These are phyloP conservation scores for Saccopteryx bilineata DNA, from an alignment of 2,113 vertebrate genomes.

Conservation along the genomic window DNA sequence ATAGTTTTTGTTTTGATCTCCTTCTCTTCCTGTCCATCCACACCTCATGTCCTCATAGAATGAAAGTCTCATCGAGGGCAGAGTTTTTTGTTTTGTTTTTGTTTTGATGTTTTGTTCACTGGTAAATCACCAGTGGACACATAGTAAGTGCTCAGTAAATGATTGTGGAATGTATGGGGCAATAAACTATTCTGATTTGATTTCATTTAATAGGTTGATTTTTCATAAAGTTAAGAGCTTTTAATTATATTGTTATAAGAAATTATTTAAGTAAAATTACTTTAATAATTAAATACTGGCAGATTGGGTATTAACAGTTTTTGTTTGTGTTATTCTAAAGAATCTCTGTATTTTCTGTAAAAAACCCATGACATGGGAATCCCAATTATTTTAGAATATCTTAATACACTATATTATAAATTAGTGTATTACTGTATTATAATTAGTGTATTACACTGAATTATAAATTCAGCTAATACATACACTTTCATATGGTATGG, in stretches of 20 bases:
- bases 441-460: too few relatives aligned
- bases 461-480: background rate
- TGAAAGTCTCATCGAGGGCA: background rate
- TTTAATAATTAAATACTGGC: background rate
- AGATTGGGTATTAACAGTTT: background rate
- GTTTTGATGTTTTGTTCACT: background rate
- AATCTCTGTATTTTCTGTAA: background rate
- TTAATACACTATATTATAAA: background rate
- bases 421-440: too few relatives aligned
- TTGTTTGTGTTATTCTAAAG: background rate
- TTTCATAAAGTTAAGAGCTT: background rate
- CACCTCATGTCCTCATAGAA: background rate
- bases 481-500: background rate
- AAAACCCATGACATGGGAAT: background rate
- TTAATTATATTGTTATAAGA: background rate
- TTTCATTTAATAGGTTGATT: background rate
- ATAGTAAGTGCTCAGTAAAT: background rate
- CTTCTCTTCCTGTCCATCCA: background rate
- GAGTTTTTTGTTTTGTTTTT: background rate
- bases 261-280: background rate
- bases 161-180: background rate
- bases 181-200: background rate
- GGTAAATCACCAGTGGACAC: background rate
- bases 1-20: too few relatives aligned
- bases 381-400: background rate